A percentile compares a stretch with the other conserved stretches of the same genome.
Evolutionary conservation across 1,140 invertebrate species (phyloP).

Genomic region (Apis florea): DNA sequence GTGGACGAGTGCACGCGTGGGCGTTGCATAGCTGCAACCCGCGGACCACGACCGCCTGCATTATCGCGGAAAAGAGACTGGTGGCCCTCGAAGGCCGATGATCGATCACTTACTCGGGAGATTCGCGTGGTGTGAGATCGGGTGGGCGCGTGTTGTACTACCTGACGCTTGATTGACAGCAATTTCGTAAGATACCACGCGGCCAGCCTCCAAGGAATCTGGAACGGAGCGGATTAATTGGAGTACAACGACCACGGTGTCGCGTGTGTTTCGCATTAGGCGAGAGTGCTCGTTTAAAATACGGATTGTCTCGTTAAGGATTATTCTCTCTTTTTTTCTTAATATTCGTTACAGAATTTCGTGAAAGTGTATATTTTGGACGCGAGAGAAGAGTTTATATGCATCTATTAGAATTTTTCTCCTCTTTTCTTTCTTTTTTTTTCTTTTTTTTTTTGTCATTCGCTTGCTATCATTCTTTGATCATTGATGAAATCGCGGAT

Average conservation of each 20-base stretch:
- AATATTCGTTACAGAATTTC: too few relatives aligned
- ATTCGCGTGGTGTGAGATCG: background rate
- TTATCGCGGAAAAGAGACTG: constrained; percentile 15
- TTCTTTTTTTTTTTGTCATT: too few relatives aligned
- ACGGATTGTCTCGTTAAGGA: too few relatives aligned
- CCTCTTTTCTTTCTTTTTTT: background rate
- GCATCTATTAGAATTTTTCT: background rate
- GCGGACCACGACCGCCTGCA: constrained; percentile 30
- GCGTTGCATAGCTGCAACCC: constrained; percentile 56
- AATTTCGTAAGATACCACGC: constrained; percentile 34
- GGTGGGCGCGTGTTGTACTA: background rate
- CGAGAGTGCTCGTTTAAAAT: too few relatives aligned
- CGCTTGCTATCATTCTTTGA: background rate
- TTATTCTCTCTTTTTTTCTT: too few relatives aligned
- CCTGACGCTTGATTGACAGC: constrained; percentile 14
- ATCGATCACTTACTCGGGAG: constrained; percentile 32
- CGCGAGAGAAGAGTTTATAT: background rate
- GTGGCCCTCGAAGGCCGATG: constrained; percentile 22
- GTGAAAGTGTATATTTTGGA: too few relatives aligned
- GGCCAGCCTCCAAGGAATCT: constrained; percentile 24
- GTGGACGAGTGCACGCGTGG: constrained; percentile 64
- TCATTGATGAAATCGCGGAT: background rate
- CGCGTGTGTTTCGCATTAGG: background rate
- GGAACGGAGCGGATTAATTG: constrained; percentile 30
- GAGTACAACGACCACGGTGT: constrained; percentile 12